Evolutionary conservation across 1,140 invertebrate genomes (phyloP).

Genomic region (Drosophila nasuta): DNA sequence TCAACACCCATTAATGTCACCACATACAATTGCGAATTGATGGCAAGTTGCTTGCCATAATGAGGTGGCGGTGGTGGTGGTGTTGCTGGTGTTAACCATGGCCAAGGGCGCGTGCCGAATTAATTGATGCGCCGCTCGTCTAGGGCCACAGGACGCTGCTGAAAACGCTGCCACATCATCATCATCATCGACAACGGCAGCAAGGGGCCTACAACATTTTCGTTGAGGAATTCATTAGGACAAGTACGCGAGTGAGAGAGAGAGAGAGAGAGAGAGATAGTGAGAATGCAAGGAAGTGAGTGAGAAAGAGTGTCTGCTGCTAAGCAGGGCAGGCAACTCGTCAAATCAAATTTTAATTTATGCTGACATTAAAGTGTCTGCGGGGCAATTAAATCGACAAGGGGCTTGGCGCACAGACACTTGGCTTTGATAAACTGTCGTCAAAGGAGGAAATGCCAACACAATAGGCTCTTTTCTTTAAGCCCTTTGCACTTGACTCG

Average conservation of each 20-base stretch:
- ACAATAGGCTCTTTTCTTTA: slow-evolving; percentile 22
- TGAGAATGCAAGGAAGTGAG: too few relatives aligned
- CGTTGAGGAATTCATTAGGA: slow-evolving; percentile 70
- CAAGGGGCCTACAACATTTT: slow-evolving; percentile 53
- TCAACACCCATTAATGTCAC: slow-evolving; percentile 37
- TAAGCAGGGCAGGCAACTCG: slow-evolving; percentile 7
- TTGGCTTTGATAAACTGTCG: slow-evolving; percentile 31
- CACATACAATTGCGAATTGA: slow-evolving; percentile 67
- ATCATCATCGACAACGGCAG: slow-evolving; percentile 53
- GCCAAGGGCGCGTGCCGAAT: slow-evolving; percentile 58
- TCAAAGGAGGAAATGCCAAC: slow-evolving; percentile 4
- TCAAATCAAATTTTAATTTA: slow-evolving; percentile 78
- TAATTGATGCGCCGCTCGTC: slow-evolving; percentile 68
- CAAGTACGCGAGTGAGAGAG: too few relatives aligned
- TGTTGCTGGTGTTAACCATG: slow-evolving; percentile 6
- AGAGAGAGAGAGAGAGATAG: too few relatives aligned
- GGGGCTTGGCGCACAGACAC: slow-evolving; percentile 31
- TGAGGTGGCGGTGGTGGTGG: slow-evolving; percentile 24
- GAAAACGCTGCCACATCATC: slow-evolving; percentile 49
- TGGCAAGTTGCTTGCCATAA: slow-evolving; percentile 41
- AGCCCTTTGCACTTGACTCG: slow-evolving; percentile 4
- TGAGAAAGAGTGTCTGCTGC: neutral
- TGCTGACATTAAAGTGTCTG: slow-evolving; percentile 77
- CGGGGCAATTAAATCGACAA: slow-evolving; percentile 71
- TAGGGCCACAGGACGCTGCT: slow-evolving; percentile 17